Evolutionary conservation across 2,888 invertebrate species (phyloP), one percentile per base, ranked within the genome.

Genomic region (Tetragonisca angustula): DNA sequence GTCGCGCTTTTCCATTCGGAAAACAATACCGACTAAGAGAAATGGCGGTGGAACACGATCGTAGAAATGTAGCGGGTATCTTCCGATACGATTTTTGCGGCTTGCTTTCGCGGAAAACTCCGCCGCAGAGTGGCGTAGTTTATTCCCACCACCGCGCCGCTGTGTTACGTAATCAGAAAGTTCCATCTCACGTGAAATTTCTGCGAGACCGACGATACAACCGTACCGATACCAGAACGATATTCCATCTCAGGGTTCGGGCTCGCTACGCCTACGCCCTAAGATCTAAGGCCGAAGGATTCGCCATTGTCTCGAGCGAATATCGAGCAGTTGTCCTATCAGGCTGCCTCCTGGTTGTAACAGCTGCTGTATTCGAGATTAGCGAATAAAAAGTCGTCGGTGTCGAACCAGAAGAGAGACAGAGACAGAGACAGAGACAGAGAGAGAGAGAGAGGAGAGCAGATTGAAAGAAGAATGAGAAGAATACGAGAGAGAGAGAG

Each of bases 331-430:
- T 80, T 71, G 81, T 71, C 85, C 77, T 79, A 85, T 86, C 87
- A 71, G 77, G 61, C 71, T 54, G 24, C 59, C 65, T 70, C 52
- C 75, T 64, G 61, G 24, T 2, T 75, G 90, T 84, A 90, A 85
- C 89, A 88, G 88, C 89, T 90, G 89, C 88, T 75, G 83, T 80
- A 79, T 86, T 84, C 83, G 67, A 78, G 79, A 81, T 83, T 75
- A 80, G 71, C 73, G 81, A 85, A 82, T 76, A 87, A 81, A 80
- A 87, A 81, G 87, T 50, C 64, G 72, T n/a, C 49, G 17, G 70
- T 61, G 64, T 56, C 49, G 69, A 52, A 70, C 15, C 15, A 5
- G 56, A 43, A 68, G 24, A n/a, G 54, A 62, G 56, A 70, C 71
- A 62, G 5, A 36, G 36, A 36, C 6, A 36, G 36, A 36, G 36